These are phyloP conservation scores for Spheniscus mendiculus DNA, from an alignment of 2,113 vertebrate genomes.

Conservation along the genomic window DNA sequence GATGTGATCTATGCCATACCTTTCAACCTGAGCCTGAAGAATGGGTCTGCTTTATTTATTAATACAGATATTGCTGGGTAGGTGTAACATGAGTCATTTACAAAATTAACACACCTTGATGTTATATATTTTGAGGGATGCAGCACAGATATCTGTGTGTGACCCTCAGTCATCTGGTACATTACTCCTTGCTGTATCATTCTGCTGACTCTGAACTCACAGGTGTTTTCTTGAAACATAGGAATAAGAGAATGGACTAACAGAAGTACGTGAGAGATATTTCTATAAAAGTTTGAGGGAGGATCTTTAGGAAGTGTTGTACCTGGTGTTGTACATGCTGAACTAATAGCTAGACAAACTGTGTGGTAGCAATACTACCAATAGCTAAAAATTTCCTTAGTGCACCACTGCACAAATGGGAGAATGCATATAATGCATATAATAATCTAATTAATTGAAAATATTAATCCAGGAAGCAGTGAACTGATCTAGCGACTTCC, in stretches of 20 bases:
- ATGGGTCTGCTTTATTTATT: neutral
- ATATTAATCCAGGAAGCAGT: neutral
- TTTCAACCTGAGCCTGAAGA: neutral
- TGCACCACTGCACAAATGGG: neutral
- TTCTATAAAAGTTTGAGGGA: neutral
- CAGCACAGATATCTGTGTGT: neutral
- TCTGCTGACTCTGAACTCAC: neutral
- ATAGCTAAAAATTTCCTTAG: neutral
- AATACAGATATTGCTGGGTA: neutral
- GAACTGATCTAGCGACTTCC: accelerated
- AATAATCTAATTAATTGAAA: neutral
- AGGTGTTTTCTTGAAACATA: neutral
- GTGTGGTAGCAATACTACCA: neutral
- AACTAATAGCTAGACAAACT: neutral
- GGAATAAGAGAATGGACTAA: neutral
- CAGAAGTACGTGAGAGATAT: neutral
- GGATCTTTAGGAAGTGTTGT: neutral
- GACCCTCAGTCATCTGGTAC: neutral
- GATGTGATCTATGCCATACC: neutral
- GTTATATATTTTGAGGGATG: neutral
- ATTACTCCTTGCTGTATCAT: neutral
- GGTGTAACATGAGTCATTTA: neutral
- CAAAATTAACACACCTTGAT: neutral
- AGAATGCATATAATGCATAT: neutral
- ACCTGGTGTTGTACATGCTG: neutral